Percentiles rank a stretch among this genome's conserved stretches.
phyloP scores from a whole-genome alignment of 1,140 invertebrate species.

The Lycorma delicatula region DNA sequence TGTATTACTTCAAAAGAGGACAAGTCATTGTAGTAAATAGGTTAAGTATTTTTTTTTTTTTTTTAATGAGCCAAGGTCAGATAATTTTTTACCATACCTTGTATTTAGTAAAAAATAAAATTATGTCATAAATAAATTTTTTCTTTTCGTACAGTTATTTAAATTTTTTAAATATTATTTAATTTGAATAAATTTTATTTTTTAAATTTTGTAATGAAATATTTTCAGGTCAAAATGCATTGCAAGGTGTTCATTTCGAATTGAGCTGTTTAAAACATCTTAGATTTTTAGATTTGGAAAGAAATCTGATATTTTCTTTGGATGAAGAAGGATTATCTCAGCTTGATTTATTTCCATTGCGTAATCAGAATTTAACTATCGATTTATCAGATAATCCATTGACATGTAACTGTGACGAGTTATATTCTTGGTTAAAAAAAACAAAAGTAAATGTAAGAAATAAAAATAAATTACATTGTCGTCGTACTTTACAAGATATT shows the following conservation, averaged over 20 bases:
- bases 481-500: not conserved
- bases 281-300: slow-evolving; percentile 58
- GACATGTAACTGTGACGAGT: slow-evolving; percentile 49
- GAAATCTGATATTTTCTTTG: slow-evolving; percentile 56
- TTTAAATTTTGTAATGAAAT: too few species aligned
- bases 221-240: slow-evolving; percentile 26
- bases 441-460: slow-evolving; percentile 49
- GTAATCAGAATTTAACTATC: slow-evolving; percentile 48
- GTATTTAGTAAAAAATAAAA: too few species aligned
- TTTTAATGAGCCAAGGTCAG: too few species aligned
- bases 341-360: slow-evolving; percentile 44
- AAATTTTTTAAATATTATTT: too few species aligned
- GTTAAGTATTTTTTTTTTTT: too few species aligned
- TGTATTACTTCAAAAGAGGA: too few species aligned
- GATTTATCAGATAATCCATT: slow-evolving; percentile 62
- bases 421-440: slow-evolving; percentile 53
- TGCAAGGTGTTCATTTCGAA: slow-evolving; percentile 53
- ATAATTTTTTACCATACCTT: too few species aligned
- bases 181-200: too few species aligned
- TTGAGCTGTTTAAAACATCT: slow-evolving; percentile 56
- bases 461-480: slow-evolving; percentile 45
- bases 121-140: too few species aligned
- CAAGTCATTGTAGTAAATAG: too few species aligned
- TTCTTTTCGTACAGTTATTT: too few species aligned
- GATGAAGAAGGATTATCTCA: slow-evolving; percentile 46